phyloP scores from a whole-genome alignment of 1,140 invertebrate species.

The Oryctes rhinoceros region DNA sequence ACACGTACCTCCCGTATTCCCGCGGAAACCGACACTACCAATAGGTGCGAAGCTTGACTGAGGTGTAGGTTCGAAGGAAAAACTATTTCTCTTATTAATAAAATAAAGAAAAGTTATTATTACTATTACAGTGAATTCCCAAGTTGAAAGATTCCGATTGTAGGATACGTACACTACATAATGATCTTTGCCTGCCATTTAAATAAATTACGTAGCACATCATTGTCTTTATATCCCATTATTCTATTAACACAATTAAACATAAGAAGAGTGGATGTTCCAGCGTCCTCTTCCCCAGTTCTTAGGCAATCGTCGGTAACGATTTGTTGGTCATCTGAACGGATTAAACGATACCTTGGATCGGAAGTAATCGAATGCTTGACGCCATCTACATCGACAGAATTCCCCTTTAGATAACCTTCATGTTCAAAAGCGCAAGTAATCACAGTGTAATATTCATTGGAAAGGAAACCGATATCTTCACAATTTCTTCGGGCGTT shows the following conservation, averaged over 20 bases:
- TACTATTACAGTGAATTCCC: no score
- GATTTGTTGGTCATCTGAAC: background rate
- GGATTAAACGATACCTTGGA: background rate
- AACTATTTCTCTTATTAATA: no score
- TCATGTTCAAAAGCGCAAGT: background rate
- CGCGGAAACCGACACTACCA: no score
- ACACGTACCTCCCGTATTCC: no score
- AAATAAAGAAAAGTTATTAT: no score
- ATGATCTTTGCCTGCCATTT: background rate
- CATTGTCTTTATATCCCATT: background rate
- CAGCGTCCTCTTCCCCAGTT: background rate
- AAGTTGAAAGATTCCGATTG: no score
- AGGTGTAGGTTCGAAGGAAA: no score
- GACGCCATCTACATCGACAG: background rate
- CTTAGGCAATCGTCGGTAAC: background rate
- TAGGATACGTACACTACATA: no score
- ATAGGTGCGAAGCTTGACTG: no score
- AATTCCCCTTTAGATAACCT: background rate
- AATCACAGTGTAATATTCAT: background rate
- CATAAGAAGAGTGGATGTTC: background rate
- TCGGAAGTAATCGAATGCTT: background rate
- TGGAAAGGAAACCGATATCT: background rate
- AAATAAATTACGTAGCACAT: slow-evolving; percentile 17
- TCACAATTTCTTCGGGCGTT: background rate
- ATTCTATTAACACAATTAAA: background rate